Conservation (phyloP, 2,113 vertebrate species). For the Chauna torquata region DNA sequence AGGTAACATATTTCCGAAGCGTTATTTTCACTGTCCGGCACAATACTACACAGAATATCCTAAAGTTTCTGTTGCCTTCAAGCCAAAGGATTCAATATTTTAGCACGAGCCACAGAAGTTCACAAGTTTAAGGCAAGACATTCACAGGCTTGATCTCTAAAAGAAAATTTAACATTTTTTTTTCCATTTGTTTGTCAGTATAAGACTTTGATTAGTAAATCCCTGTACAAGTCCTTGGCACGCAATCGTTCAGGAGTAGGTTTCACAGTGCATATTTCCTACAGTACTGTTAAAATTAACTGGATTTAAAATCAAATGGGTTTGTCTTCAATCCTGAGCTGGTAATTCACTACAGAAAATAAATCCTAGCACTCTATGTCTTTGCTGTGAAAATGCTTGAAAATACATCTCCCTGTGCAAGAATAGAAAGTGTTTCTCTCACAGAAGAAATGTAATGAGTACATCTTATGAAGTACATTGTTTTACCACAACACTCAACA, state of each 20-base stretch:
- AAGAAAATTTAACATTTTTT: background rate
- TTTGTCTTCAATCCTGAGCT: background rate
- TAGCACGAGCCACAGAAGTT: background rate
- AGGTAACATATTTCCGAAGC: background rate
- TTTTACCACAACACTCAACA: background rate
- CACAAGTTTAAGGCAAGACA: background rate
- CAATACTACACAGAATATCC: background rate
- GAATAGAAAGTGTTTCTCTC: background rate
- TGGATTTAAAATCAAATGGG: background rate
- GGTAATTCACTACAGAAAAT: background rate
- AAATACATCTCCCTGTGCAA: background rate
- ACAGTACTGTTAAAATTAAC: background rate
- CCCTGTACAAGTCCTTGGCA: background rate
- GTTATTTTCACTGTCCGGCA: background rate
- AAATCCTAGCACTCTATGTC: background rate
- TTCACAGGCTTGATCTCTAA: background rate
- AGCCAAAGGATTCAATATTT: rapidly evolving
- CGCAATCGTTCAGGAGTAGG: background rate
- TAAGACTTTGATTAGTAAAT: background rate
- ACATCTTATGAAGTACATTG: background rate
- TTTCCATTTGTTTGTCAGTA: background rate
- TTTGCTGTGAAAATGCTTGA: background rate
- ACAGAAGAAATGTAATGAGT: background rate
- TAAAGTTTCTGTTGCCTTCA: background rate
- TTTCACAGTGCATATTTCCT: background rate